Base-by-base conservation (phyloP, 2,888 invertebrate species). In the Stenurella melanura region DNA sequence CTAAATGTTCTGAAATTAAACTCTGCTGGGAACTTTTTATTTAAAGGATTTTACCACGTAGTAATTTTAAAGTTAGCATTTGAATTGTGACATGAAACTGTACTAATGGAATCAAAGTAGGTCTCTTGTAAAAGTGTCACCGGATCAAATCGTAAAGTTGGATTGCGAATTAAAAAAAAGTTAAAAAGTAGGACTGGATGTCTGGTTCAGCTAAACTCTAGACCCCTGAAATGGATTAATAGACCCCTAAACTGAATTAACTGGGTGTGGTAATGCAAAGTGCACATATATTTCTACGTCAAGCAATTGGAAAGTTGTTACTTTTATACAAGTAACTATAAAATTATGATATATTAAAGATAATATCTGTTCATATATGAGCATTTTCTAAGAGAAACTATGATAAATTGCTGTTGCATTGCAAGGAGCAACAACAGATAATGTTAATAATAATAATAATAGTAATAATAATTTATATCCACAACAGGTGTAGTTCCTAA, bases 21-120 rank as follows among this genome's bases (percentile, higher is more conserved):
- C 34, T 63, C 17, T 15, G 17, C 61, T 15, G 30, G 34, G 15
- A 63, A 63, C 17, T 17, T 63, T 63, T 34, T 63, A 63, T 63
- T 63, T 30, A 26, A 34, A 34, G 61, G 17, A 18, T 34, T 63
- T 61, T 34, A 30, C 34, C 61, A 54, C 67, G 54, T 54, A n/a
- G 67, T 68, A 68, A 26, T 56, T 56, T 68, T 21, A 68, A 26
- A 30, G 30, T 30, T 63, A 63, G 61, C 61, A 68, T 68, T 68
- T 54, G 56, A 54, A 68, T 56, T 68, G 67, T 54, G 42, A 68
- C 54, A 68, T 54, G n/a, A 54, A 68, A 68, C 67, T 54, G 54
- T 68, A 68, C 67, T 56, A 61, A 61, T 61, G 61, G 61, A 30
- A 26, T 68, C 67, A 54, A 54, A 68, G 56, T 68, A 56, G 67